Evolutionary conservation across 2,797 vertebrate genomes (phyloP).

Genomic region (Thamnophis elegans): DNA sequence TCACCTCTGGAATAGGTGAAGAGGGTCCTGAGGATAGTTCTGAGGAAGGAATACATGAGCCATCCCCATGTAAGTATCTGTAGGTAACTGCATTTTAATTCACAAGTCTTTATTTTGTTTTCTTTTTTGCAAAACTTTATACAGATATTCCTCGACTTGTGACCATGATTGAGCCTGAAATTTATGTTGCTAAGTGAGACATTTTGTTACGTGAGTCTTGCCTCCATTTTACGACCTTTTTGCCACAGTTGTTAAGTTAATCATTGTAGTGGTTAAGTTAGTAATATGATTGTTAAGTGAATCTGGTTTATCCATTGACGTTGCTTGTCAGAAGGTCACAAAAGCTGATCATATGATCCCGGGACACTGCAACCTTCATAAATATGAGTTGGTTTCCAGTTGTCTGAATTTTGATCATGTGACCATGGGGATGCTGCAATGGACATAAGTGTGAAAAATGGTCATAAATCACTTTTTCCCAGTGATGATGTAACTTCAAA

Average conservation of each 20-base stretch:
- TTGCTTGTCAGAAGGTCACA: not conserved
- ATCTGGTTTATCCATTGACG: not conserved
- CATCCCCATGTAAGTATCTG: slow-evolving; percentile 67
- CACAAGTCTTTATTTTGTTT: not conserved
- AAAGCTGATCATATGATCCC: not conserved
- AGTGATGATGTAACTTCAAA: not conserved
- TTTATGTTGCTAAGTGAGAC: not conserved
- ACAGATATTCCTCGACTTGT: not conserved
- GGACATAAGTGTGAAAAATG: not conserved
- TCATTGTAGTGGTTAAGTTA: not conserved
- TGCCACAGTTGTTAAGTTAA: not conserved
- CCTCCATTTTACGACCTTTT: not conserved
- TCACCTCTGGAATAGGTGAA: slow-evolving; percentile 72
- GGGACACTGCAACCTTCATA: not conserved
- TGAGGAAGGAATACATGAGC: slow-evolving; percentile 73
- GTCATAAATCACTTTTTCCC: not conserved
- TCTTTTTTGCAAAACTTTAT: not conserved
- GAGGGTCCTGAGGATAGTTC: slow-evolving; percentile 80
- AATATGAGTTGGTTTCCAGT: not conserved
- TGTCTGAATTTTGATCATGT: not conserved
- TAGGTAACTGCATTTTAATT: accelerated
- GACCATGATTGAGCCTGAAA: not conserved
- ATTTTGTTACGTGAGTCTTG: not conserved
- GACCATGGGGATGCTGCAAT: not conserved
- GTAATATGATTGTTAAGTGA: not conserved